Conservation (phyloP, 2,797 vertebrate genomes). For the Kryptopterus vitreolus region DNA sequence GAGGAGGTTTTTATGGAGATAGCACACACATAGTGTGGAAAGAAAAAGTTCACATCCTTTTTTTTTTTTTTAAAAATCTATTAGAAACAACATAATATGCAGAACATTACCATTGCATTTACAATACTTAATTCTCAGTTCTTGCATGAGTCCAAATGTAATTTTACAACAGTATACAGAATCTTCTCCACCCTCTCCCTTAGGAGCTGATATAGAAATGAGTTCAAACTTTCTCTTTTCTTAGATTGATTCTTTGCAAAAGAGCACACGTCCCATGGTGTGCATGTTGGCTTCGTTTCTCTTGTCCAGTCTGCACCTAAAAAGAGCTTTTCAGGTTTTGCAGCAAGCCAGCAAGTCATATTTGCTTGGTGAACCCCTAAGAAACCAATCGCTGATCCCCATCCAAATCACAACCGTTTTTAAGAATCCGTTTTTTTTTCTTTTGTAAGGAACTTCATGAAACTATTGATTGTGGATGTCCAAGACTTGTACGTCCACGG, state of each 20-base stretch:
- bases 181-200: constrained; percentile 86
- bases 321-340: constrained; percentile 82
- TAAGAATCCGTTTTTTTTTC: constrained; percentile 70
- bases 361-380: constrained; percentile 73
- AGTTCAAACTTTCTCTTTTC: constrained; percentile 66
- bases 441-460: constrained; percentile 58
- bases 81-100: constrained; percentile 99
- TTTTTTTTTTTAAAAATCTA: constrained; percentile 84
- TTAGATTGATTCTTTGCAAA: constrained; percentile 61
- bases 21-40: constrained; percentile 98
- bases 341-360: constrained; percentile 80
- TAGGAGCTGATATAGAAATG: constrained; percentile 83
- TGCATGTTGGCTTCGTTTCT: constrained; percentile 83
- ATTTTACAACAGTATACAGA: constrained; percentile 90
- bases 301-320: constrained; percentile 84
- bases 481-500: constrained; percentile 85
- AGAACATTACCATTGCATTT: constrained; percentile 99
- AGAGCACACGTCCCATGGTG: constrained; percentile 86
- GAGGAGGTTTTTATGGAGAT: constrained; percentile 91
- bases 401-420: constrained; percentile 66
- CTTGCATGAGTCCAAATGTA: constrained; percentile 93
- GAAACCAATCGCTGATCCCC: constrained; percentile 64
- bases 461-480: constrained; percentile 86
- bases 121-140: constrained; percentile 99
- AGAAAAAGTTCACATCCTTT: constrained; percentile 97